A percentile compares a stretch with the other conserved stretches of the same genome.
Evolutionary conservation across 2,113 vertebrate genomes (phyloP).

Genomic region (Dermatemys mawii): DNA sequence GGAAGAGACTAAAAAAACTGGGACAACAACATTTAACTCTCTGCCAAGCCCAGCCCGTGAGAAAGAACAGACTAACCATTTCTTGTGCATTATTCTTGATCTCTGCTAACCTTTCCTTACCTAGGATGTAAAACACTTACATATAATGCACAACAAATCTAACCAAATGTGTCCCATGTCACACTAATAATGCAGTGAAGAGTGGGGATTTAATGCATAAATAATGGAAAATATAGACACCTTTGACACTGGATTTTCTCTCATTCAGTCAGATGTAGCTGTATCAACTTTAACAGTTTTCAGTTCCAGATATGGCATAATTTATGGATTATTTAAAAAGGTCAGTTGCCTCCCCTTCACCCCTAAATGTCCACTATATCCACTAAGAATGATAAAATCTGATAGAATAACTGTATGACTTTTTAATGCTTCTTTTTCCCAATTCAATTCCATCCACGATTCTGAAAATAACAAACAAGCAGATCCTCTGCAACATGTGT

Average conservation of each 20-base stretch:
- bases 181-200: neutral
- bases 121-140: neutral
- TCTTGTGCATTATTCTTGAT: constrained; percentile 3
- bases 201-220: neutral
- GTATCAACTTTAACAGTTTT: neutral
- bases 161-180: neutral
- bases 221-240: rapidly evolving
- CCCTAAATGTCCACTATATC: neutral
- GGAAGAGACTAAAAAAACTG: neutral
- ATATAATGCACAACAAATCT: neutral
- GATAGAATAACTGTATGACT: neutral
- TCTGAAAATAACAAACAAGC: too few species aligned
- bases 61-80: neutral
- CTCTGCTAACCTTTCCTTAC: too few species aligned
- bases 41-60: neutral
- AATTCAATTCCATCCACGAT: too few species aligned
- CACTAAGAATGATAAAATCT: neutral
- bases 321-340: neutral
- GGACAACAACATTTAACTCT: neutral
- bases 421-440: too few species aligned
- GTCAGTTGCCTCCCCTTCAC: neutral
- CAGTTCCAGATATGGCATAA: neutral
- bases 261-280: neutral
- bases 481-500: too few species aligned
- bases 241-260: neutral